Percentiles rank a stretch among this genome's conserved stretches.
phyloP scores from a whole-genome alignment of 2,797 vertebrate species.

The Pipistrellus nathusii region DNA sequence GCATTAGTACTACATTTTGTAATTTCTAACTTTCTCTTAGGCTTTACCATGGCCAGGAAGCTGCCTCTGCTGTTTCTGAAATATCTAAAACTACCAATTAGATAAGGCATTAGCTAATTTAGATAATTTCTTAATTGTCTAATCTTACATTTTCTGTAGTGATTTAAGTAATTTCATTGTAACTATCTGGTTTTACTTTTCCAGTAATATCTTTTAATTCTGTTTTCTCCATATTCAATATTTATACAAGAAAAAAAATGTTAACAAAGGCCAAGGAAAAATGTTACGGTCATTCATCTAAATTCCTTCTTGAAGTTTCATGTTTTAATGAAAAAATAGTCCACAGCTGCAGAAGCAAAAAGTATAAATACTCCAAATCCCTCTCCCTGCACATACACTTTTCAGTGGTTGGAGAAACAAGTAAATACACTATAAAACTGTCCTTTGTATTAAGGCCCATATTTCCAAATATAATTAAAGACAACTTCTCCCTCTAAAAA shows the following conservation, averaged over 20 bases:
- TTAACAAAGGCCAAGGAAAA: background rate
- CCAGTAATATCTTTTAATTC: background rate
- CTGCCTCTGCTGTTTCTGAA: background rate
- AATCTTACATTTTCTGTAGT: constrained; percentile 12
- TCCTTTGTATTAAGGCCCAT: background rate
- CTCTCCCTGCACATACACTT: background rate
- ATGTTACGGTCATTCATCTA: background rate
- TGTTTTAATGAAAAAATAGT: constrained; percentile 19
- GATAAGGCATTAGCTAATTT: too few species aligned
- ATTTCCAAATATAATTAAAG: constrained; percentile 29
- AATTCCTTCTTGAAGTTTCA: background rate
- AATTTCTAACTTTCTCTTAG: background rate
- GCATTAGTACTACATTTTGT: background rate
- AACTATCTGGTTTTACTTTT: constrained; percentile 22
- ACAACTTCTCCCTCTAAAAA: constrained; percentile 52
- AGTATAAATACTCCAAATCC: background rate
- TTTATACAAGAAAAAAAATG: constrained; percentile 14
- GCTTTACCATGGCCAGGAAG: background rate
- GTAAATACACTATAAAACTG: background rate
- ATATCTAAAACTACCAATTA: background rate
- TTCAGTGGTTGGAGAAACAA: background rate
- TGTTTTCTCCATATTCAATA: background rate
- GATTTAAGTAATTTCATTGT: constrained; percentile 8
- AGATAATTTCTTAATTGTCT: background rate
- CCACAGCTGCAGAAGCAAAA: background rate